Percentiles rank a stretch among this genome's conserved stretches.
Evolutionary conservation across 2,113 vertebrate genomes (phyloP).

Genomic region (Puffinus mauretanicus): DNA sequence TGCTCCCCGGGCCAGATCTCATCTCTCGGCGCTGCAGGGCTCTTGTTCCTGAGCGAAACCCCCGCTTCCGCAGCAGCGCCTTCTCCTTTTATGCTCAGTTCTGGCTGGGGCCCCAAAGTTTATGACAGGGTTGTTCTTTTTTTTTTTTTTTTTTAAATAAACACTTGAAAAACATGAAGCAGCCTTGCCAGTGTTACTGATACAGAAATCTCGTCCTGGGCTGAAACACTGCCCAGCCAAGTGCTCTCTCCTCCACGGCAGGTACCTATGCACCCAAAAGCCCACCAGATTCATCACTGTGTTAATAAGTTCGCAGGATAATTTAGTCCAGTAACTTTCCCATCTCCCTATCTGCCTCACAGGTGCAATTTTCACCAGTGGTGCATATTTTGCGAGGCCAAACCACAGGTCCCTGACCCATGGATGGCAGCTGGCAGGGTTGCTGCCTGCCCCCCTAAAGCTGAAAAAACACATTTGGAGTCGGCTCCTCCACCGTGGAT

Average conservation of each 20-base stretch:
- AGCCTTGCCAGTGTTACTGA: background rate
- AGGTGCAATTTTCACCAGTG: background rate
- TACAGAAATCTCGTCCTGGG: background rate
- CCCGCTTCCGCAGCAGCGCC: slow-evolving; percentile 15
- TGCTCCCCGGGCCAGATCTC: background rate
- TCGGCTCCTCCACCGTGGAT: background rate
- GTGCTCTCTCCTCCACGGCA: background rate
- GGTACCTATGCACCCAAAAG: background rate
- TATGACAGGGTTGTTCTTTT: background rate
- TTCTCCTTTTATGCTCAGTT: slow-evolving; percentile 35
- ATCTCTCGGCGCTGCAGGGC: background rate
- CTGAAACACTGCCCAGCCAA: background rate
- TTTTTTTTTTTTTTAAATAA: background rate
- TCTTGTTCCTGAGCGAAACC: slow-evolving; percentile 24
- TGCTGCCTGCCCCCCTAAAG: background rate
- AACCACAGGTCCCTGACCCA: background rate
- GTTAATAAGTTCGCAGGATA: background rate
- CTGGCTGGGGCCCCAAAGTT: background rate
- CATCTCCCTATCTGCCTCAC: background rate
- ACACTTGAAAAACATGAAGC: background rate
- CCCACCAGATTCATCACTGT: background rate
- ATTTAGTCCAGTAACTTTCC: background rate
- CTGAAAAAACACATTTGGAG: background rate
- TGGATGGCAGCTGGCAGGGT: background rate
- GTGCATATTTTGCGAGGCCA: accelerated